Evolutionary conservation across 2,113 vertebrate genomes (phyloP), one percentile per base, ranked within the genome.

Genomic region (Suncus etruscus): DNA sequence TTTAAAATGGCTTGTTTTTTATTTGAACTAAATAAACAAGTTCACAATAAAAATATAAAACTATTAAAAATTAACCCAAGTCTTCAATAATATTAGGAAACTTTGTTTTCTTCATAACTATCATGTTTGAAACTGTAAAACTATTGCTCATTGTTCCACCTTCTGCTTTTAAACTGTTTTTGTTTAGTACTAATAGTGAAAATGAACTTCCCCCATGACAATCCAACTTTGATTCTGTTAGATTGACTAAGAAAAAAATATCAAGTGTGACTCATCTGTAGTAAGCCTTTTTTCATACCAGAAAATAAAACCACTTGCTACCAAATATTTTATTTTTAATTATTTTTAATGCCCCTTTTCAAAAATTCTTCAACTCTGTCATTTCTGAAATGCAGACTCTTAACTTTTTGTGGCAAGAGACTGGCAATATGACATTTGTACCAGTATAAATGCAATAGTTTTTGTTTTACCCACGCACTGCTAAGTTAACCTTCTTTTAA

Each of bases 191-290:
- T 95, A 94, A 96, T 74, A 97, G 91, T 91, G 95, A 96, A 96
- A 95, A 96, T 0, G 18, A 72, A 90, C 90, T 93, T 94, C 94
- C 90, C 83, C 89, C 8, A 83, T 78, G 90, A 86, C 83, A 90
- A 83, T 96, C 94, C 61, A 93, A 80, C 93, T 94, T 89, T 95
- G 92, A 86, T 95, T 96, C 95, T 97, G 92, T 91, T 95, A 96
- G 58, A 91, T 77, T 80, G 89, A 97, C 86, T 95, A 96, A 97
- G 87, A 97, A 87, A 95, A 94, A 94, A 96, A 93, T 94, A 89
- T 93, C 87, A 84, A 91, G 94, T 96, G 89, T 97, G 97, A 98
- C 97, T 98, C 97, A 98, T 97, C 95, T 96, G 96, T 86, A 92
- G 91, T 91, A 94, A 96, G 25, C 0, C 92, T 88, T 75, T 83